A percentile compares a stretch with the other conserved stretches of the same genome.
Conservation (phyloP, 1,140 invertebrate species). For the Xylocopa sonorina region DNA sequence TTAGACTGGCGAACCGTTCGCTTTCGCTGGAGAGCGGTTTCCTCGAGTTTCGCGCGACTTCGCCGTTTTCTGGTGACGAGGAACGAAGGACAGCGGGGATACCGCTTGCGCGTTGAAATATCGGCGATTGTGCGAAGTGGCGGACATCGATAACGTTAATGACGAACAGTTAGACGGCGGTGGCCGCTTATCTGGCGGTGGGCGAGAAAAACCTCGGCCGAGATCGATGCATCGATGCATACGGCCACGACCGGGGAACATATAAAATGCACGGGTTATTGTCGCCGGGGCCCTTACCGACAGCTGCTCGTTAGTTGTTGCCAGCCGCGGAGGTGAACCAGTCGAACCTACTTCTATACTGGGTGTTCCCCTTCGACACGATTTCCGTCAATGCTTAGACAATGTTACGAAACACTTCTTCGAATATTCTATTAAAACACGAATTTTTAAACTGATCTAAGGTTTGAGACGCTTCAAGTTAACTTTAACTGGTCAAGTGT, state of each 20-base stretch:
- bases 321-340: conserved; percentile 67
- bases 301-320: conserved; percentile 75
- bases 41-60: too few relatives aligned
- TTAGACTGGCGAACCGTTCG: too few relatives aligned
- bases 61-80: too few relatives aligned
- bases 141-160: conserved; percentile 44
- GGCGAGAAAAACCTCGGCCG: conserved; percentile 10
- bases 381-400: conserved; percentile 25
- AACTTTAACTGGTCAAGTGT: too few relatives aligned
- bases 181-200: conserved; percentile 40
- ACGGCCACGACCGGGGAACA: conserved; percentile 56
- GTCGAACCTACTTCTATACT: conserved; percentile 57
- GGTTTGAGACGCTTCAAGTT: too few relatives aligned
- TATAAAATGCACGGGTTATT: conserved; percentile 77
- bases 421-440: neutral
- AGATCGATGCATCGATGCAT: conserved; percentile 52
- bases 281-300: conserved; percentile 73
- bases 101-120: neutral
- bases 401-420: neutral
- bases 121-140: conserved; percentile 7
- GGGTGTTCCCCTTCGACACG: conserved; percentile 57
- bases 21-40: too few relatives aligned
- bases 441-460: too few relatives aligned
- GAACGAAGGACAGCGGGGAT: neutral
- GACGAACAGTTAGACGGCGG: conserved; percentile 34